A percentile compares a stretch with the other conserved stretches of the same genome.
phyloP scores from a whole-genome alignment of 2,113 vertebrate species.

The Sylvietta virens region DNA sequence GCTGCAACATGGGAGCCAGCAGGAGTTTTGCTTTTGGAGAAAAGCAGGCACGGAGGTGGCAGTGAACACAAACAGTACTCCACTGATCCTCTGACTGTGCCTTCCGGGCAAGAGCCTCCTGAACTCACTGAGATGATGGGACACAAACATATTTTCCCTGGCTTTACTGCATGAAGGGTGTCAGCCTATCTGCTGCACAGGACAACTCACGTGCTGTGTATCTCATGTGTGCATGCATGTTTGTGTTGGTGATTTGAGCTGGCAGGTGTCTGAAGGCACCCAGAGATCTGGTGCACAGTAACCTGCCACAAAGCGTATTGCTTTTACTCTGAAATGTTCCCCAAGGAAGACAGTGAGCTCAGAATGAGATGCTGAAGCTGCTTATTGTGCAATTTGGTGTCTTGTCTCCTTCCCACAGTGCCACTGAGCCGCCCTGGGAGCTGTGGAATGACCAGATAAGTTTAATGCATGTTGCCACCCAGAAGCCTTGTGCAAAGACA shows the following conservation, averaged over 20 bases:
- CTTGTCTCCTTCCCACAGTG: not conserved
- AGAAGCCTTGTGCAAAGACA: not conserved
- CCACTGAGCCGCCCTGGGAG: not conserved
- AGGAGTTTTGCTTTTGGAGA: not conserved
- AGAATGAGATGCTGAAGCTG: not conserved
- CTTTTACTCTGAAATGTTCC: not conserved
- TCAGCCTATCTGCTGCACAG: fast-evolving
- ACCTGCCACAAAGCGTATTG: not conserved
- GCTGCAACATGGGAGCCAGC: not conserved
- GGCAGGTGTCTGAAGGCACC: not conserved
- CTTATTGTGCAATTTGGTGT: not conserved
- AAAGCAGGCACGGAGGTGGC: not conserved
- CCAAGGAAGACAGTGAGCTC: not conserved
- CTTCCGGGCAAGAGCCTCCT: not conserved
- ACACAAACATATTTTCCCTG: not conserved
- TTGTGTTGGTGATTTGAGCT: not conserved
- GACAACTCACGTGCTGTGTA: fast-evolving
- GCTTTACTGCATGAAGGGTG: not conserved
- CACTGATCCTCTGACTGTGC: not conserved
- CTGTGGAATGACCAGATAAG: fast-evolving
- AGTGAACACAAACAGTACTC: not conserved
- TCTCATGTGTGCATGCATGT: not conserved
- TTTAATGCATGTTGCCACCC: not conserved
- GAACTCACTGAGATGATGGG: not conserved
- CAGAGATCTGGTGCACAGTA: not conserved